Conservation (phyloP, 2,797 vertebrate species). For the Gastrophryne carolinensis region DNA sequence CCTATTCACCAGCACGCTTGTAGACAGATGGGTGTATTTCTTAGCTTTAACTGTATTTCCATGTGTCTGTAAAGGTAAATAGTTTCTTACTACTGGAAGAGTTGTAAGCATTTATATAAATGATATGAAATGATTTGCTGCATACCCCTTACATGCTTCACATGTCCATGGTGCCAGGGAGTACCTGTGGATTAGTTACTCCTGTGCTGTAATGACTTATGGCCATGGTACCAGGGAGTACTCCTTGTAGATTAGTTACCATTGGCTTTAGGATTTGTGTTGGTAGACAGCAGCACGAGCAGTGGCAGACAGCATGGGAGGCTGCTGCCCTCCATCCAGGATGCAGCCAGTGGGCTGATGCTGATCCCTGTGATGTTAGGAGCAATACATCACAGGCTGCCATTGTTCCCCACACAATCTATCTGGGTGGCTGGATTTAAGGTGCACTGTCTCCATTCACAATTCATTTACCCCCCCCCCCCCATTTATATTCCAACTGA, state of each 20-base stretch:
- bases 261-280: not conserved
- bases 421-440: not conserved
- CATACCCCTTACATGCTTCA: not conserved
- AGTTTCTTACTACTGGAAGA: no score
- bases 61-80: no score
- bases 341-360: not conserved
- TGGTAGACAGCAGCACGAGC: not conserved
- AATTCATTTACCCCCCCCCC: not conserved
- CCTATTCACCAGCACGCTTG: no score
- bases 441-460: conserved; percentile 20
- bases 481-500: not conserved
- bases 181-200: no score
- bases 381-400: not conserved
- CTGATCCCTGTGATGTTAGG: conserved; percentile 5
- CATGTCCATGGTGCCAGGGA: not conserved
- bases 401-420: not conserved
- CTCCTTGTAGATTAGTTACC: no score
- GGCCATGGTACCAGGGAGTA: no score
- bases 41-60: no score
- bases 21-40: no score
- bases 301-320: not conserved
- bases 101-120: no score
- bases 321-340: not conserved
- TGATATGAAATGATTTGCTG: not conserved
- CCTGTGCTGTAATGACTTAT: no score